A percentile compares a stretch with the other conserved stretches of the same genome.
These are phyloP conservation scores for Drosophila subobscura DNA, from an alignment of 1,140 invertebrate genomes.

Conservation along the genomic window DNA sequence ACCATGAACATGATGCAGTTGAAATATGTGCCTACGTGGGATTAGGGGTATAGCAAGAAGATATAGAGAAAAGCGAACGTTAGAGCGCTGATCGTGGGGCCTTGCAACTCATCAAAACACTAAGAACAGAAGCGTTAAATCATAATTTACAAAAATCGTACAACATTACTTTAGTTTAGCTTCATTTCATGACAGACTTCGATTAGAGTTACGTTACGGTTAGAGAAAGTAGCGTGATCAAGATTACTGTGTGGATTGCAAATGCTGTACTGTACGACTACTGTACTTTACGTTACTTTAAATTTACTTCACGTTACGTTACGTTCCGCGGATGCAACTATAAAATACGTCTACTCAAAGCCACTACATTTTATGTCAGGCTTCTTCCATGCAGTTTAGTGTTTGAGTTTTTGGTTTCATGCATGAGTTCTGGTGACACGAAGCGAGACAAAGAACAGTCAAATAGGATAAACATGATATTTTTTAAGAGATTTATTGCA, in stretches of 20 bases:
- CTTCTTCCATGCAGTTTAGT: constrained; percentile 45
- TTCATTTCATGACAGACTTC: constrained; percentile 56
- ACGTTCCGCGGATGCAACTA: constrained; percentile 14
- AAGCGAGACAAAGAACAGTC: constrained; percentile 16
- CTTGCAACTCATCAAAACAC: constrained; percentile 55
- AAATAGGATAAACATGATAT: background rate
- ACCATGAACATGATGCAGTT: constrained; percentile 99
- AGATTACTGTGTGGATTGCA: constrained; percentile 61
- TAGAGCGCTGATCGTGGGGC: constrained; percentile 40
- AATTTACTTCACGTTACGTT: constrained; percentile 31
- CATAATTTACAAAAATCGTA: constrained; percentile 61
- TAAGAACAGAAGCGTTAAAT: constrained; percentile 72
- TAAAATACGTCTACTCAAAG: constrained; percentile 29
- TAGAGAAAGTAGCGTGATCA: constrained; percentile 57
- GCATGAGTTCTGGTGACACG: constrained; percentile 3
- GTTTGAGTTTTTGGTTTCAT: constrained; percentile 25
- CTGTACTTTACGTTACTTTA: constrained; percentile 35
- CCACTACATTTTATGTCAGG: constrained; percentile 34
- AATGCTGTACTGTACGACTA: constrained; percentile 40
- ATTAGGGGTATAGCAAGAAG: constrained; percentile 32
- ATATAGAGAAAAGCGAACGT: constrained; percentile 51
- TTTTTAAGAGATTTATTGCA: too few relatives aligned
- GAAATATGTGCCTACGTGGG: constrained; percentile 96
- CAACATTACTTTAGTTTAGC: constrained; percentile 70
- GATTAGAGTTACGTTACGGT: constrained; percentile 50